Conservation (phyloP, 2,888 invertebrate species). For the Deilephila porcellus region DNA sequence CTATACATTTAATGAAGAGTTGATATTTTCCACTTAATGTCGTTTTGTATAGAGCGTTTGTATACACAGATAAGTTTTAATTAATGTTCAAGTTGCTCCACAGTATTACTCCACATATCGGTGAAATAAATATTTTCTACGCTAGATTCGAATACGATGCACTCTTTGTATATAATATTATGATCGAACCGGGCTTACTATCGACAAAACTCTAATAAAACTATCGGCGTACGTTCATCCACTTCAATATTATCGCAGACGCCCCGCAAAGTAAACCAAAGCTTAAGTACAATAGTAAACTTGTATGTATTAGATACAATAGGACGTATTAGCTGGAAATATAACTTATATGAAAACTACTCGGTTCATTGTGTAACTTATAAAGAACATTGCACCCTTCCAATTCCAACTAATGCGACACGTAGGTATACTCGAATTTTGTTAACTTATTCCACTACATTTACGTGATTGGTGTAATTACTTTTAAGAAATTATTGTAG, state of each 20-base stretch:
- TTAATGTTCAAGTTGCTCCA: not conserved
- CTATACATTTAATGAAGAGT: not conserved
- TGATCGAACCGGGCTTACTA: not conserved
- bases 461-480: too few relatives aligned
- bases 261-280: slow-evolving; percentile 6
- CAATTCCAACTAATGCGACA: too few relatives aligned
- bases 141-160: not conserved
- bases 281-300: not conserved
- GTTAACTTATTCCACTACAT: too few relatives aligned
- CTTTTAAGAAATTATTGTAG: not conserved
- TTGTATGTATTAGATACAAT: slow-evolving; percentile 6
- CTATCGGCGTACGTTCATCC: slow-evolving; percentile 7
- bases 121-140: slow-evolving; percentile 2
- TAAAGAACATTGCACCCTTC: too few relatives aligned
- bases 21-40: not conserved
- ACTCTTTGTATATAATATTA: slow-evolving; percentile 13
- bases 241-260: slow-evolving; percentile 9
- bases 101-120: not conserved
- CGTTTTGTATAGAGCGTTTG: not conserved
- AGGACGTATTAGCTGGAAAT: not conserved
- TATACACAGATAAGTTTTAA: not conserved
- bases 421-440: too few relatives aligned
- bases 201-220: slow-evolving; percentile 9
- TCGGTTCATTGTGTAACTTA: too few relatives aligned
- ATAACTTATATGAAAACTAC: not conserved